phyloP scores from a whole-genome alignment of 2,797 vertebrate genomes.

The Loriculus beryllinus region DNA sequence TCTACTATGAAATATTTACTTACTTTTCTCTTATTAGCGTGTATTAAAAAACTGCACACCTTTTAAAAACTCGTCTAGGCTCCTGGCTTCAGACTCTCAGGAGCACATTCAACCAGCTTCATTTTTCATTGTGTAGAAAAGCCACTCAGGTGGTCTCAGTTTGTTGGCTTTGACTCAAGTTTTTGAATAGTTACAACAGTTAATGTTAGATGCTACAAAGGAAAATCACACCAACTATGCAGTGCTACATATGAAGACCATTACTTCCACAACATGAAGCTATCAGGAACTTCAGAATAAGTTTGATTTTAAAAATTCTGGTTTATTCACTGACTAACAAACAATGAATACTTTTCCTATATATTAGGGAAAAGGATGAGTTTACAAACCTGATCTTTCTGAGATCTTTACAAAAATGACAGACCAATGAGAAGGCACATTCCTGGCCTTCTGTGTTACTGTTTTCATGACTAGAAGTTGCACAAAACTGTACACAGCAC shows the following conservation, averaged over 20 bases:
- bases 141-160: accelerated
- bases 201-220: not conserved
- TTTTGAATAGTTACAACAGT: not conserved
- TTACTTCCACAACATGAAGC: not conserved
- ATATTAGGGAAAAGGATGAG: not conserved
- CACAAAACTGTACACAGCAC: not conserved
- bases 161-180: not conserved
- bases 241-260: not conserved
- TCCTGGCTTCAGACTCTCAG: not conserved
- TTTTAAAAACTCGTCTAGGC: not conserved
- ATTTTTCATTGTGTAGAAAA: not conserved
- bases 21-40: not conserved
- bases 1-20: not conserved
- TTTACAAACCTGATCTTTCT: not conserved
- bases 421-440: not conserved
- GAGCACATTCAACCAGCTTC: not conserved
- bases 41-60: not conserved
- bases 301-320: not conserved
- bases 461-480: not conserved
- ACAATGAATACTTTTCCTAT: not conserved
- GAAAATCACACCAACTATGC: not conserved
- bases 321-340: not conserved
- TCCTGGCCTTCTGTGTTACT: not conserved
- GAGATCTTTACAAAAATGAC: not conserved
- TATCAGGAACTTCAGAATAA: not conserved